Evolutionary conservation across 2,797 vertebrate genomes (phyloP).

Genomic region (Arnoldichthys spilopterus): DNA sequence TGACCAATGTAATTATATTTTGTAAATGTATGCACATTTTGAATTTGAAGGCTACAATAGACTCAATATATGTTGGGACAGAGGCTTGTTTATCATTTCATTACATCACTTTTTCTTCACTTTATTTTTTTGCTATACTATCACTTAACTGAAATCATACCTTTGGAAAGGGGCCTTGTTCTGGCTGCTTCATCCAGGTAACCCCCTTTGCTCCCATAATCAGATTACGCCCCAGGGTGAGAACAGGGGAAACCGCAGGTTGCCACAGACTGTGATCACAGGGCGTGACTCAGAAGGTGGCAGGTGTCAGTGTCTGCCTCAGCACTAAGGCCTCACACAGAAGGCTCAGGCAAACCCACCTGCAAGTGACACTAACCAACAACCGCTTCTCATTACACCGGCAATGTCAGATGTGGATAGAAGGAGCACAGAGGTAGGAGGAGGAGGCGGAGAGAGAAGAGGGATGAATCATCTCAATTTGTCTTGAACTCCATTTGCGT

Average conservation of each 20-base stretch:
- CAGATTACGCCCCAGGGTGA: slow-evolving; percentile 2
- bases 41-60: too few relatives aligned
- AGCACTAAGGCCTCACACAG: background rate
- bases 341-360: background rate
- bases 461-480: slow-evolving; percentile 44
- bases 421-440: slow-evolving; percentile 39
- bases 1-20: too few relatives aligned
- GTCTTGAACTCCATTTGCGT: slow-evolving; percentile 24
- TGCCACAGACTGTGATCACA: background rate
- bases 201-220: background rate
- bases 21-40: too few relatives aligned
- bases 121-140: too few relatives aligned
- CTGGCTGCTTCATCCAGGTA: background rate
- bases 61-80: too few relatives aligned
- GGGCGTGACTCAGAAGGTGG: background rate
- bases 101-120: too few relatives aligned
- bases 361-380: slow-evolving; percentile 55
- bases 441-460: slow-evolving; percentile 23
- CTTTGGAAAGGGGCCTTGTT: background rate
- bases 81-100: too few relatives aligned
- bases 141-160: background rate
- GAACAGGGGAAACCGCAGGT: background rate
- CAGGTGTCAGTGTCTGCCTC: background rate
- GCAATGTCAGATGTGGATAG: slow-evolving; percentile 42
- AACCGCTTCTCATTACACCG: slow-evolving; percentile 34